Conservation (phyloP, 1,140 invertebrate species). For the Neodiprion pinetum region DNA sequence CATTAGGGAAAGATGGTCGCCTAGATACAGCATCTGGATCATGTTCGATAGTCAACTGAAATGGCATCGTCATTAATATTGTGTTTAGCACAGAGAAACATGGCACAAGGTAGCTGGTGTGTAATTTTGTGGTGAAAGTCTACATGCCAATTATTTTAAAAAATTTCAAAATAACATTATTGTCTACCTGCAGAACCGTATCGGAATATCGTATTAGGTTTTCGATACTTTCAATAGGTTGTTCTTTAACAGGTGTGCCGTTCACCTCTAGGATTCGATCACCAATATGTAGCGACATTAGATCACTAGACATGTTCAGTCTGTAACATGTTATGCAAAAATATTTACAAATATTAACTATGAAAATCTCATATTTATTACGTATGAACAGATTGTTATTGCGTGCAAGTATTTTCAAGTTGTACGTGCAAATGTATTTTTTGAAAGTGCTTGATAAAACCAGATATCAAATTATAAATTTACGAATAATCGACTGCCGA, state of each 20-base stretch:
- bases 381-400: neutral
- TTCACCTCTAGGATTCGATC: constrained; percentile 93
- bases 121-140: no score
- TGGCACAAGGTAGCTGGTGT: neutral
- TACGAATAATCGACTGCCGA: neutral
- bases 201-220: constrained; percentile 77
- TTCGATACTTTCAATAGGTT: constrained; percentile 79
- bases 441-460: neutral
- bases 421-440: neutral
- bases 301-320: constrained; percentile 79
- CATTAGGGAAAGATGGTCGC: constrained; percentile 54
- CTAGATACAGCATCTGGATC: constrained; percentile 77
- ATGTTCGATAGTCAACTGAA: constrained; percentile 85
- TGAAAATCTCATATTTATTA: neutral
- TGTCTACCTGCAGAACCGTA: constrained; percentile 73
- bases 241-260: constrained; percentile 83
- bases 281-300: constrained; percentile 87
- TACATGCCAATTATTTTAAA: neutral
- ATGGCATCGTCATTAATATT: constrained; percentile 20
- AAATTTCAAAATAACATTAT: neutral
- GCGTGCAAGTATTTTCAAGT: neutral
- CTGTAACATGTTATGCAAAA: constrained; percentile 59
- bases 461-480: neutral
- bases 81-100: neutral
- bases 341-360: neutral